Conservation (phyloP, 2,797 vertebrate species). For the Lemur catta region DNA sequence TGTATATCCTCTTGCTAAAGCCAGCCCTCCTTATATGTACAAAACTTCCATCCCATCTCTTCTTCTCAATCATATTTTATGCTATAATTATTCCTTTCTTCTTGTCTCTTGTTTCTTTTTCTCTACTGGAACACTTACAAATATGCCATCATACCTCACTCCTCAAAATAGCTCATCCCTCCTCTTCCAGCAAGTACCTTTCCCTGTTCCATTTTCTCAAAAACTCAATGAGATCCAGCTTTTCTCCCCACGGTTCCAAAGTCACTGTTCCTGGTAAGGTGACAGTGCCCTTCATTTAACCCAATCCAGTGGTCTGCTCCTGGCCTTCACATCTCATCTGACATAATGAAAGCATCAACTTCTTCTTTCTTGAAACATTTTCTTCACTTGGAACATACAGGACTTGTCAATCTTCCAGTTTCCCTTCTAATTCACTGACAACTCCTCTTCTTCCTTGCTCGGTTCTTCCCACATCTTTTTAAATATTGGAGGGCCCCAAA, state of each 20-base stretch:
- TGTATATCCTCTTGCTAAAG: background rate
- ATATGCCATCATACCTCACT: background rate
- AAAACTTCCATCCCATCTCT: background rate
- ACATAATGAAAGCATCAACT: background rate
- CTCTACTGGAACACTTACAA: background rate
- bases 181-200: background rate
- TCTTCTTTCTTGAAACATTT: background rate
- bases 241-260: background rate
- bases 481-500: background rate
- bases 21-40: background rate
- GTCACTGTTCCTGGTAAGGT: background rate
- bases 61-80: background rate
- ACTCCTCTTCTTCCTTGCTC: background rate
- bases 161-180: background rate
- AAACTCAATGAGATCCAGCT: background rate
- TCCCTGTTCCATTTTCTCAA: background rate
- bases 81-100: background rate
- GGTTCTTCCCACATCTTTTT: background rate
- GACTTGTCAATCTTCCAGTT: background rate
- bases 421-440: background rate
- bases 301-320: background rate
- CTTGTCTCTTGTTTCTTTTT: background rate
- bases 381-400: background rate
- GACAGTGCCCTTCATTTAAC: background rate
- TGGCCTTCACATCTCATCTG: background rate